Evolutionary conservation across 1,140 invertebrate genomes (phyloP), one percentile per base, ranked within the genome.

Genomic region (Drosophila bocqueti): DNA sequence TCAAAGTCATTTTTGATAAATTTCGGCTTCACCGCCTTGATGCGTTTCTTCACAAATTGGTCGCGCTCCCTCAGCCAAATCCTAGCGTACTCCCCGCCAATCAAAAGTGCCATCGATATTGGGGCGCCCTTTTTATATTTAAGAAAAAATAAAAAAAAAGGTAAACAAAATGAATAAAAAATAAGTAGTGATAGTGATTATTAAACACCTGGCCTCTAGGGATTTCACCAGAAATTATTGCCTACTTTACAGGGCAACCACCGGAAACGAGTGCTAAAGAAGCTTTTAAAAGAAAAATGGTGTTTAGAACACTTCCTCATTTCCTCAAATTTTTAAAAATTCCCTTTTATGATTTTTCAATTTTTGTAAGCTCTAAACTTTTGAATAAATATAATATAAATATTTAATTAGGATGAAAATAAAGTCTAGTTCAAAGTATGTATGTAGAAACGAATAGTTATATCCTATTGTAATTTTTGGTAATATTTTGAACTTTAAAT

Each of bases 1-100:
- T 79, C 73, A 15, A 82, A 92, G 36, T 92, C 91, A 29, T 92
- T 92, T 46, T 80, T 68, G 4, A 92, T 83, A 5, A 45, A 46
- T 62, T 89, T 82, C 1, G 63, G 43, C 29, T 62, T 91, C 24
- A 36, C 54, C 0, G 40, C 66, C 11, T 31, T 38, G 10, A 65
- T 36, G 13, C 42, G 68, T 11, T 67, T 24, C 26, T 43, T 21
- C 3, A 79, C 24, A 46, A 71, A 92, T 3, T 50, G 45, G 16
- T 79, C 63, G 3, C 86, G 81, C 43, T 92, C 90, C 1, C 60
- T 47, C 8, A 79, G 34, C 90, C 90, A 92, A 43, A 80, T 90
- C 6, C 90, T 65, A 2, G 54, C 85, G 21, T 92, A 92, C 36
- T 92, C 90, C 61, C 61, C 52, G 13, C 75, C 85, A 15, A 92